phyloP scores from a whole-genome alignment of 2,888 invertebrate species.

The Aromia moschata region DNA sequence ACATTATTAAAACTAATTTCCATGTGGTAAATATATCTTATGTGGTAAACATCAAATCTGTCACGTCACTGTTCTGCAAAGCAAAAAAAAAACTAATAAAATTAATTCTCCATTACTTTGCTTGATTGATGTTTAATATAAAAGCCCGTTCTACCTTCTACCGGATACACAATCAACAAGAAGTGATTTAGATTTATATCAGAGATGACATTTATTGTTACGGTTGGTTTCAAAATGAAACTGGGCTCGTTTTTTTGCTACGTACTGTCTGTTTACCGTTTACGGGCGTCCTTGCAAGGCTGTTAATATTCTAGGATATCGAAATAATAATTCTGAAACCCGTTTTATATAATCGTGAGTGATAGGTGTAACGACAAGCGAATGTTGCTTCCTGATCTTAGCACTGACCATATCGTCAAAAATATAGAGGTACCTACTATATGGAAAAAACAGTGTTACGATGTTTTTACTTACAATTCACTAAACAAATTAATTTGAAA shows the following conservation, averaged over 20 bases:
- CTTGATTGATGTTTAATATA: conserved; percentile 1
- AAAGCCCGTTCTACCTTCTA: conserved; percentile 8
- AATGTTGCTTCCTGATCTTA: too few relatives aligned
- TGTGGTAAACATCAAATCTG: neutral
- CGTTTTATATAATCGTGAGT: conserved; percentile 1
- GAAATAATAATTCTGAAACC: conserved; percentile 7
- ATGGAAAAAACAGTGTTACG: neutral
- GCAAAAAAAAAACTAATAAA: neutral
- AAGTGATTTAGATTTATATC: conserved; percentile 18
- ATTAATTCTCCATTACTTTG: conserved; percentile 3
- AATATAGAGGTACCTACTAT: too few relatives aligned
- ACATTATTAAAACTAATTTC: too few relatives aligned
- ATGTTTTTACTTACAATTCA: neutral
- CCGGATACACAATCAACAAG: conserved; percentile 3
- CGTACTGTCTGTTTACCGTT: conserved; percentile 20
- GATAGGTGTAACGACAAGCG: neutral
- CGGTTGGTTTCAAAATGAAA: conserved; percentile 13
- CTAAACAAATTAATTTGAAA: neutral
- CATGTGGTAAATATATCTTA: too few relatives aligned
- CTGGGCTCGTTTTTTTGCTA: conserved; percentile 23
- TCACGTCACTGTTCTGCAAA: neutral
- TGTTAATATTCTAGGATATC: conserved; percentile 24
- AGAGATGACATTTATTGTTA: conserved; percentile 23
- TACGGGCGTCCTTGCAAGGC: conserved; percentile 35
- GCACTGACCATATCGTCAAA: too few relatives aligned